A percentile compares a stretch with the other conserved stretches of the same genome.
Conservation (phyloP, 1,140 invertebrate species). For the Aphaenogaster ashmeadi region DNA sequence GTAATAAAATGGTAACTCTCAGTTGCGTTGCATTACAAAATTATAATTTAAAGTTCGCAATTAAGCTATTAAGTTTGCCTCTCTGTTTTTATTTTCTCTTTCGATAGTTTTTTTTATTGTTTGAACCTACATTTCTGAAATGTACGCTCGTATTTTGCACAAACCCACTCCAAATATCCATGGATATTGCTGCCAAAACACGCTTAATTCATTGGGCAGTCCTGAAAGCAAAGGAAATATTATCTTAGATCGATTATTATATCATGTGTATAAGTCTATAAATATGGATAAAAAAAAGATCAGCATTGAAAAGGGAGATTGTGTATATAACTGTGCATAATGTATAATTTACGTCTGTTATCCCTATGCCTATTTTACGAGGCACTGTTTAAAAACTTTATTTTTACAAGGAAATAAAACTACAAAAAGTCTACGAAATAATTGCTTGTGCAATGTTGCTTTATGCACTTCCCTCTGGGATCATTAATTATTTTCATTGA, state of each 20-base stretch:
- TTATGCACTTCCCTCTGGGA: background rate
- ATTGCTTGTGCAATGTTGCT: background rate
- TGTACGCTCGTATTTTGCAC: conserved; percentile 93
- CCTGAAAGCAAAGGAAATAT: conserved; percentile 88
- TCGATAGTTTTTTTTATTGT: background rate
- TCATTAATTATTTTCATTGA: background rate
- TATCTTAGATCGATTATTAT: background rate
- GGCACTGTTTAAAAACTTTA: background rate
- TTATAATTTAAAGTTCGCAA: background rate
- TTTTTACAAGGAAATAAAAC: background rate
- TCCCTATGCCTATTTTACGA: background rate
- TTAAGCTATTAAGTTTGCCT: background rate
- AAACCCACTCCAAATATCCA: conserved; percentile 93
- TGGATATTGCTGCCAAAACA: conserved; percentile 97
- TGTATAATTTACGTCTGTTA: conserved; percentile 12
- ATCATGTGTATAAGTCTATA: background rate
- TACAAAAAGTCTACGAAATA: conserved; percentile 1
- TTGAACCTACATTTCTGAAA: conserved; percentile 83
- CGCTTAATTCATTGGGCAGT: conserved; percentile 93
- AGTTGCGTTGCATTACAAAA: background rate
- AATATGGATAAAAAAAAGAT: background rate
- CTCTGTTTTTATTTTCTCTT: background rate
- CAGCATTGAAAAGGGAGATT: background rate
- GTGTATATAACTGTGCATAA: no score
- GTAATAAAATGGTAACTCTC: conserved; percentile 3